Evolutionary conservation across 1,140 invertebrate genomes (phyloP).

Genomic region (Idris sp.): DNA sequence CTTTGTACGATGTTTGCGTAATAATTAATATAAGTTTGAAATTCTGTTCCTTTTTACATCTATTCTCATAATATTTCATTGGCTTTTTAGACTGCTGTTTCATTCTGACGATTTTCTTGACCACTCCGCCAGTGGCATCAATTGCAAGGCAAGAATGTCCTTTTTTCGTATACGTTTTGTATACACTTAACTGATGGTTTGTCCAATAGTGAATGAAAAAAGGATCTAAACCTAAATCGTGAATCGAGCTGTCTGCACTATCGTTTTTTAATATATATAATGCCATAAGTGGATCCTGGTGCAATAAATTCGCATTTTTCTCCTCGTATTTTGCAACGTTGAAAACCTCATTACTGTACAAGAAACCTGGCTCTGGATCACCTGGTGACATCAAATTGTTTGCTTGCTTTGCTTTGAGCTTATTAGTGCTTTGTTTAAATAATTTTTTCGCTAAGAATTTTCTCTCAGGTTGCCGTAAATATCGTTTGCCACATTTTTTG

Average conservation of each 20-base stretch:
- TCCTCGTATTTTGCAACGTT: neutral
- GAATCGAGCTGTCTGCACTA: neutral
- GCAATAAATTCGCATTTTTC: neutral
- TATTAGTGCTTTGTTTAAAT: neutral
- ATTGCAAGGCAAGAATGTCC: neutral
- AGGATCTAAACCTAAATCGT: neutral
- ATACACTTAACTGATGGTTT: neutral
- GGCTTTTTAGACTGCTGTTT: neutral
- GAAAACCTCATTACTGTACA: neutral
- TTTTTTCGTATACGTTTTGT: neutral
- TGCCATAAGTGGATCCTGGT: neutral
- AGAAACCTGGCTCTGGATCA: neutral
- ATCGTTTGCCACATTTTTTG: no score
- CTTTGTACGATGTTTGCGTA: no score
- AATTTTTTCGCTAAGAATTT: neutral
- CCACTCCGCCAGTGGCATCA: neutral
- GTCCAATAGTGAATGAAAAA: slow-evolving; percentile 1
- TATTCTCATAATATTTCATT: no score
- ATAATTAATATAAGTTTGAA: no score
- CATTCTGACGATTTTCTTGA: neutral
- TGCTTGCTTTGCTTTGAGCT: neutral
- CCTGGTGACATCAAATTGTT: neutral
- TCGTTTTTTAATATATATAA: neutral
- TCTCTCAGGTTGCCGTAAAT: neutral
- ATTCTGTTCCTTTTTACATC: no score